Evolutionary conservation across 2,888 invertebrate species (phyloP).

Genomic region (Aporophyla nigra): DNA sequence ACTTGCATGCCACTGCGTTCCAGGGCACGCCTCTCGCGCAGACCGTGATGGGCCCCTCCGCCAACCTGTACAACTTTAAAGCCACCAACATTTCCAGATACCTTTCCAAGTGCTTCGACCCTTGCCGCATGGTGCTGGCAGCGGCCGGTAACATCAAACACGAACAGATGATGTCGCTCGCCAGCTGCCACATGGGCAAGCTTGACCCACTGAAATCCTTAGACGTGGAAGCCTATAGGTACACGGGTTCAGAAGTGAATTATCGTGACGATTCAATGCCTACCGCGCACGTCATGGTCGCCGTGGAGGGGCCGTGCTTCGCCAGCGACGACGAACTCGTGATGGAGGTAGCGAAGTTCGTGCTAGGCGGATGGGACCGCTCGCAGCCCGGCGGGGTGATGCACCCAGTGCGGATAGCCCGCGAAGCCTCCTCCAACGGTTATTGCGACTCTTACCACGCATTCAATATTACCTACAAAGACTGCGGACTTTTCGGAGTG

Average conservation of each 20-base stretch:
- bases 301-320: slow-evolving; percentile 98
- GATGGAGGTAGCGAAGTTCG: slow-evolving; percentile 97
- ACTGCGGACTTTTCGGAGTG: slow-evolving; percentile 98
- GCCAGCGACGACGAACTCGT: slow-evolving; percentile 97
- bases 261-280: slow-evolving; percentile 97
- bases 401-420: slow-evolving; percentile 95
- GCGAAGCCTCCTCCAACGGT: slow-evolving; percentile 92
- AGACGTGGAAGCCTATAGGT: slow-evolving; percentile 91
- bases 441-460: slow-evolving; percentile 97
- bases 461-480: slow-evolving; percentile 99
- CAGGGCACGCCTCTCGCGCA: slow-evolving; percentile 85
- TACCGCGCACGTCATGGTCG: slow-evolving; percentile 96
- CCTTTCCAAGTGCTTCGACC: slow-evolving; percentile 96
- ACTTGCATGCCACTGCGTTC: slow-evolving; percentile 85
- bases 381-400: slow-evolving; percentile 96
- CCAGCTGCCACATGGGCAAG: slow-evolving; percentile 93
- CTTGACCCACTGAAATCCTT: slow-evolving; percentile 91
- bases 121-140: slow-evolving; percentile 97
- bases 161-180: slow-evolving; percentile 94
- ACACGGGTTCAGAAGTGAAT: slow-evolving; percentile 96
- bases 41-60: slow-evolving; percentile 91
- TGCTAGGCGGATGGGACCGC: slow-evolving; percentile 97
- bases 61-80: slow-evolving; percentile 92
- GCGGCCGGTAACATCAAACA: slow-evolving; percentile 98
- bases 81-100: slow-evolving; percentile 94